phyloP scores from a whole-genome alignment of 2,113 vertebrate genomes.

The Colossoma macropomum region DNA sequence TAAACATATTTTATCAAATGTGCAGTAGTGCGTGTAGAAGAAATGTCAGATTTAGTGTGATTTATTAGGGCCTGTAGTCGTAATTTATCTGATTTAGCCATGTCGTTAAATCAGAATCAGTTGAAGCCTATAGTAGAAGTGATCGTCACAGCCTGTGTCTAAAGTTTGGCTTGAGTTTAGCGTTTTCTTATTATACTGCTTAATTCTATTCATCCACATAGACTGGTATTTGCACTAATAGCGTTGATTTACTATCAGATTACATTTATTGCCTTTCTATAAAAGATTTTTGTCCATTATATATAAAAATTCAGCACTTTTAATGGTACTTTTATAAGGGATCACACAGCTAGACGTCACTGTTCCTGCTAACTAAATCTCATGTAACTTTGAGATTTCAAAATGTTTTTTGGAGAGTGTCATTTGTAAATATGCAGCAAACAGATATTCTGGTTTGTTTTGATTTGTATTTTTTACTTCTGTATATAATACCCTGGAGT shows the following conservation, averaged over 20 bases:
- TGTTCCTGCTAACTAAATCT: neutral
- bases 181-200: neutral
- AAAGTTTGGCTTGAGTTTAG: neutral
- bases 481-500: neutral
- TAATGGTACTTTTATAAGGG: conserved; percentile 1
- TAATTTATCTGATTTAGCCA: neutral
- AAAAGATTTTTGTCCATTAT: conserved; percentile 7
- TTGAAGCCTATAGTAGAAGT: neutral
- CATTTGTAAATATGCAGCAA: conserved; percentile 4
- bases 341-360: neutral
- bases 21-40: neutral
- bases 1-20: neutral
- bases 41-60: neutral
- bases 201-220: neutral
- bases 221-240: conserved; percentile 29
- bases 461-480: neutral
- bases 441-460: neutral
- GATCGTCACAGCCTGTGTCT: neutral
- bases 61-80: neutral
- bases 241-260: conserved; percentile 22
- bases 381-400: conserved; percentile 3
- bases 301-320: neutral
- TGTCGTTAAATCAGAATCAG: neutral
- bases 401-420: neutral
- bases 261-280: neutral